Evolutionary conservation across 2,113 vertebrate genomes (phyloP), one percentile per base, ranked within the genome.

Genomic region (Nesogale talazaci): DNA sequence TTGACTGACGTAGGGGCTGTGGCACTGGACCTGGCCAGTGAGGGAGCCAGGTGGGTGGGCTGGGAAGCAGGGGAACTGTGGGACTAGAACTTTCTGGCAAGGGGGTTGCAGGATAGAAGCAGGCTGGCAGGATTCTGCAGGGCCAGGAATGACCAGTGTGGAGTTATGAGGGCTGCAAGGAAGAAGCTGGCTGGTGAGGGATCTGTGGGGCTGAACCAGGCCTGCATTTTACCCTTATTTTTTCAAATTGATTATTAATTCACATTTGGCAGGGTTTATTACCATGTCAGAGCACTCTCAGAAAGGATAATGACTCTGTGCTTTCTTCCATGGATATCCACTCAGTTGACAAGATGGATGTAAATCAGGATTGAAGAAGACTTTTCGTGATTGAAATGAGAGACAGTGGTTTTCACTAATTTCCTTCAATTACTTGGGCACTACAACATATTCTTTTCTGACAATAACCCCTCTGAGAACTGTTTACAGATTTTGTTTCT

Each of bases 401-500:
- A 65, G 7, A 67, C 40, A 61, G 34, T 80, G 12, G 25, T 15
- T 92, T 84, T 91, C 56, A 25, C 42, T 83, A n/a, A 65, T 78
- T 88, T 19, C 1, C 4, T 27, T 29, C 74, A 27, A 86, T 29
- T 80, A 40, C 65, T 86, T 86, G 81, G 67, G 69, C 80, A 86
- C 63, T 22, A 31, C 34, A 76, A 40, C 2, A 15, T 57, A 72
- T 83, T 80, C 38, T 70, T 40, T 79, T 82, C 38, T 72, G 29
- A 22, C 79, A 40, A 63, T 29, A 83, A 88, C 72, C 11, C 23
- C 14, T 25, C 0, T 46, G 22, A 95, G 27, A 79, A 1, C 11
- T 90, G 10, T 79, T 91, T 67, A 56, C 15, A 88, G 65, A n/a
- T 88, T 88, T 83, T n/a, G 40, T 83, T 86, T 88, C 72, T 93